Evolutionary conservation across 2,888 invertebrate genomes (phyloP).

Genomic region (Brenthis ino): DNA sequence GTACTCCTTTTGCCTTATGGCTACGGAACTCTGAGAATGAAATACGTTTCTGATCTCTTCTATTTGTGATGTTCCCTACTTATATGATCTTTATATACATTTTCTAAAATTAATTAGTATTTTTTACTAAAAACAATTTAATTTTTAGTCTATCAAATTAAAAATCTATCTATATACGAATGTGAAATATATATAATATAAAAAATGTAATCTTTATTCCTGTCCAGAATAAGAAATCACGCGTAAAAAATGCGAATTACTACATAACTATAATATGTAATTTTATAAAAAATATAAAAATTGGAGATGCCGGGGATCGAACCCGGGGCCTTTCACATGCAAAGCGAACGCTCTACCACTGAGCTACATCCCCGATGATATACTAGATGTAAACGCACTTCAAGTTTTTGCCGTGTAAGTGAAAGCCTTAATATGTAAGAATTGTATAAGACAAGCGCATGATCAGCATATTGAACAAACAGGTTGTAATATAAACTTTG

Average conservation of each 20-base stretch:
- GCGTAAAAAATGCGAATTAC: no score
- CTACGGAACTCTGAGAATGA: no score
- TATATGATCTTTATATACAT: no score
- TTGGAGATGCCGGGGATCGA: constrained; percentile 97
- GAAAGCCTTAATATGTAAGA: constrained; percentile 24
- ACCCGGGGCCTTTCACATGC: constrained; percentile 99
- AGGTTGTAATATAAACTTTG: constrained; percentile 1
- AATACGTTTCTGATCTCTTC: no score
- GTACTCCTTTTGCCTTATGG: no score
- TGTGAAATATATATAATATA: no score
- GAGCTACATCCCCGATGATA: constrained; percentile 91
- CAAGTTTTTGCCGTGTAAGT: neutral
- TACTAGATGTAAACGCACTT: neutral
- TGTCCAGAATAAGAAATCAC: constrained; percentile 27
- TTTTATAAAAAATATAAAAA: constrained; percentile 35
- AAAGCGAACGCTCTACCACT: constrained; percentile 99
- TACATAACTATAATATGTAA: neutral
- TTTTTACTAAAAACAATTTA: no score
- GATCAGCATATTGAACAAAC: constrained; percentile 1
- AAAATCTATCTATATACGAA: no score
- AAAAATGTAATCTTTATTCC: no score
- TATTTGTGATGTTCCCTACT: no score
- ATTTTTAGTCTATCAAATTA: no score
- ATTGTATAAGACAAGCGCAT: constrained; percentile 6
- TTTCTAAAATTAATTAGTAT: no score